Evolutionary conservation across 2,888 invertebrate species (phyloP), one percentile per base, ranked within the genome.

Genomic region (Limnephilus rhombicus): DNA sequence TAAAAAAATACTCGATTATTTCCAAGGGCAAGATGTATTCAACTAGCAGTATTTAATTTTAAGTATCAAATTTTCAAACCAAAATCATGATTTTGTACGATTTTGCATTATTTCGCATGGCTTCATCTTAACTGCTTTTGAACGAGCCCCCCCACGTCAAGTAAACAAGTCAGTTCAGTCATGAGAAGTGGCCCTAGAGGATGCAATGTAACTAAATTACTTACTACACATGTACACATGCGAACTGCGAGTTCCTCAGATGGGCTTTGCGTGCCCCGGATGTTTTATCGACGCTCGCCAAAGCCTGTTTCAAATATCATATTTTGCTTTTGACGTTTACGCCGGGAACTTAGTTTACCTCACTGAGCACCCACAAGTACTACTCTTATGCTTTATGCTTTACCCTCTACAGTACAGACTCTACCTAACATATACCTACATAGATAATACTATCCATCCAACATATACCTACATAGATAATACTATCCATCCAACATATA

Each of bases 281-380:
- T 89, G 80, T 41, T 89, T 89, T 89, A 89, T 89, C 88, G 88
- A 80, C 80, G 31, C 80, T 89, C 37, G 37, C 88, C 88, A 80
- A 29, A 88, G 37, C 68, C 88, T 34, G 88, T 37, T 34, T 80
- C 88, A 31, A 89, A 89, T 41, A 89, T 80, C 80, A 80, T 89
- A 89, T 89, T 89, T 89, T 80, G 80, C 34, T 80, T 37, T 37
- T 37, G 80, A 89, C 41, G 41, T 80, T 89, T 89, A 80, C 37
- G 37, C 37, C 45, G 29, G 86, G n/a, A 24, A 86, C 13, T 83
- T 34, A 45, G 49, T 45, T 86, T 41, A 13, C 86, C 13, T 29
- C 9, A 45, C 45, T 49, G 41, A 45, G 45, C 86, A 37, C n/a
- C 12, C 24, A 68, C 68, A 24, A 2, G 9, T 68, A 24, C 68